These are phyloP conservation scores for Sus scrofa DNA, from an alignment of 2,113 vertebrate genomes.

Conservation along the genomic window DNA sequence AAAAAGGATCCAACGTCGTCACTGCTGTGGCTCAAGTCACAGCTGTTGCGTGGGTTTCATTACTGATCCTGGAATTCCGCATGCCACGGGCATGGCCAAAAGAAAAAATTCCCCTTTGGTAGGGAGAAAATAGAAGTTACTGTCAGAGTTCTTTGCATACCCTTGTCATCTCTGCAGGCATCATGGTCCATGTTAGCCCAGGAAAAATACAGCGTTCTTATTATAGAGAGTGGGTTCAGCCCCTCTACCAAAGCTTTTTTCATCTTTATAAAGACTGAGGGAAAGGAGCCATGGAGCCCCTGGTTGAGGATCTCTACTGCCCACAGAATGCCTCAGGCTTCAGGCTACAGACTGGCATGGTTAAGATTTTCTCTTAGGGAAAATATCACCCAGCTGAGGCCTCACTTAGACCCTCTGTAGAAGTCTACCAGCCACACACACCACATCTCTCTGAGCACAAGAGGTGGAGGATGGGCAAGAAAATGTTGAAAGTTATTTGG, in stretches of 20 bases:
- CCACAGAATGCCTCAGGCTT: not conserved
- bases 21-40: too few relatives aligned
- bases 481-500: not conserved
- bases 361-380: not conserved
- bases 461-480: not conserved
- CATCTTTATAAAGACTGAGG: not conserved
- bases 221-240: not conserved
- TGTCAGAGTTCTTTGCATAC: not conserved
- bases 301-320: not conserved
- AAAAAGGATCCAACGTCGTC: too few relatives aligned
- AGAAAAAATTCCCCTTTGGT: not conserved
- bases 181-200: not conserved
- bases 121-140: not conserved
- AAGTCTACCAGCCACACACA: not conserved
- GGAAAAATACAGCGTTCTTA: not conserved
- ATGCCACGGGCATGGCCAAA: too few relatives aligned
- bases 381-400: not conserved
- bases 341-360: not conserved
- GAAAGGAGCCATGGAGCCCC: not conserved
- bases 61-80: too few relatives aligned
- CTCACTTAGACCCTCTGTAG: not conserved
- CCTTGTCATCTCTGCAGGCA: not conserved
- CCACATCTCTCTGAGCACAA: not conserved
- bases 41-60: too few relatives aligned
- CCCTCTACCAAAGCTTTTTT: not conserved